Conservation (phyloP, 2,113 vertebrate genomes). For the Rhinolophus ferrumequinum region DNA sequence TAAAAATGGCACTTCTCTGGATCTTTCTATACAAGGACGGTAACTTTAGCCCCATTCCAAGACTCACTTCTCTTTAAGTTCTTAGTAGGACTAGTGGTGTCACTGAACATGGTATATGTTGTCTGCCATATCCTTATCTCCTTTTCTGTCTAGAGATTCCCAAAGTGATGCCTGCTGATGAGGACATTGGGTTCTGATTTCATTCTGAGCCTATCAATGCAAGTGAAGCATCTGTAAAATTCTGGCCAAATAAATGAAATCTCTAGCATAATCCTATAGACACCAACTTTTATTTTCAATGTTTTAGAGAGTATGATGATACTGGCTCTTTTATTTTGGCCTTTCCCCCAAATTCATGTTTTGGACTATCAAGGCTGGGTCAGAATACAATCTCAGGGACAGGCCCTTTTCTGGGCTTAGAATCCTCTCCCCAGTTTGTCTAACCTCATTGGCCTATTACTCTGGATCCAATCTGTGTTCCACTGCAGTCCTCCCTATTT, state of each 20-base stretch:
- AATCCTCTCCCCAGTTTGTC: background rate
- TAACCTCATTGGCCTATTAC: background rate
- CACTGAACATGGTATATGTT: background rate
- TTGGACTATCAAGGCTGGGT: background rate
- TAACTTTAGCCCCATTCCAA: background rate
- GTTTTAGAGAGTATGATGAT: background rate
- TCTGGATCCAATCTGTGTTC: background rate
- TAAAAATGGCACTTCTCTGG: background rate
- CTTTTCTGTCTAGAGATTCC: background rate
- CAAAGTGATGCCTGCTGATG: background rate
- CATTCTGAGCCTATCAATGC: background rate
- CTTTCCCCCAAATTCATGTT: background rate
- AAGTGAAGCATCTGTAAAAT: background rate
- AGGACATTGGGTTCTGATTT: background rate
- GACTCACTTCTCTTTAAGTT: background rate
- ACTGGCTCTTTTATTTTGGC: background rate
- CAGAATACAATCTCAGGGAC: background rate
- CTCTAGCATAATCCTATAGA: background rate
- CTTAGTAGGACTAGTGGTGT: background rate
- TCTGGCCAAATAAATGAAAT: slow-evolving; percentile 8
- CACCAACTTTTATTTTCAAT: background rate
- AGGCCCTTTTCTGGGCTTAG: background rate
- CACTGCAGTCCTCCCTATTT: background rate
- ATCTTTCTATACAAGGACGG: background rate
- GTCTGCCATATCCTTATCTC: background rate